A percentile compares a stretch with the other conserved stretches of the same genome.
Evolutionary conservation across 2,113 vertebrate genomes (phyloP).

Genomic region (Parotia lawesii): DNA sequence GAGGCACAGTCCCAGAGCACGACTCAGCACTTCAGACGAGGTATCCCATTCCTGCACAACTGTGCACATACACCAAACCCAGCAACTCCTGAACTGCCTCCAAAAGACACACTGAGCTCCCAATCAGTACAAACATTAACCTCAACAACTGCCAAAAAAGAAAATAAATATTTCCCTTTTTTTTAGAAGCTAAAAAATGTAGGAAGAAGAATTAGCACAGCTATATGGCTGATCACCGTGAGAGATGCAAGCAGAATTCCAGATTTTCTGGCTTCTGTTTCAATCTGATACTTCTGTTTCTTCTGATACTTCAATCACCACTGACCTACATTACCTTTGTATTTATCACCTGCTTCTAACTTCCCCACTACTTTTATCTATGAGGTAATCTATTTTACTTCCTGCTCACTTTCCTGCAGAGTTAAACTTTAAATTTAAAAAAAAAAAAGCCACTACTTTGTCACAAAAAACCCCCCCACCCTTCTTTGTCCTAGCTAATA

Average conservation of each 20-base stretch:
- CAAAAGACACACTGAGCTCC: background rate
- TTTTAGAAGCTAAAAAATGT: background rate
- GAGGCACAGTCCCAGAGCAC: background rate
- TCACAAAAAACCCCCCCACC: background rate
- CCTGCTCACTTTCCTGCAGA: background rate
- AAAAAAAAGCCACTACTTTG: background rate
- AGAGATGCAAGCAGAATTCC: background rate
- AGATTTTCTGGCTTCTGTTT: background rate
- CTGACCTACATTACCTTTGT: background rate
- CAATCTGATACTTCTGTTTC: background rate
- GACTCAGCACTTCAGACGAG: accelerated
- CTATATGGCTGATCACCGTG: background rate
- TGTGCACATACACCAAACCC: background rate
- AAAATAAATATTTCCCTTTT: background rate
- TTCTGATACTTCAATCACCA: background rate
- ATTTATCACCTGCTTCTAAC: background rate
- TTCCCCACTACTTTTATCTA: background rate
- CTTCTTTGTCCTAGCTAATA: background rate
- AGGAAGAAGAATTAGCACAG: background rate
- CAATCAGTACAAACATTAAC: background rate
- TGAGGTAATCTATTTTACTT: background rate
- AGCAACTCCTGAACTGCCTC: background rate
- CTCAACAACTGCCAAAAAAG: background rate
- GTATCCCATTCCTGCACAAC: background rate
- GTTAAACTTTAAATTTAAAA: background rate